Evolutionary conservation across 2,113 vertebrate species (phyloP), one percentile per base, ranked within the genome.

Genomic region (Canis aureus): DNA sequence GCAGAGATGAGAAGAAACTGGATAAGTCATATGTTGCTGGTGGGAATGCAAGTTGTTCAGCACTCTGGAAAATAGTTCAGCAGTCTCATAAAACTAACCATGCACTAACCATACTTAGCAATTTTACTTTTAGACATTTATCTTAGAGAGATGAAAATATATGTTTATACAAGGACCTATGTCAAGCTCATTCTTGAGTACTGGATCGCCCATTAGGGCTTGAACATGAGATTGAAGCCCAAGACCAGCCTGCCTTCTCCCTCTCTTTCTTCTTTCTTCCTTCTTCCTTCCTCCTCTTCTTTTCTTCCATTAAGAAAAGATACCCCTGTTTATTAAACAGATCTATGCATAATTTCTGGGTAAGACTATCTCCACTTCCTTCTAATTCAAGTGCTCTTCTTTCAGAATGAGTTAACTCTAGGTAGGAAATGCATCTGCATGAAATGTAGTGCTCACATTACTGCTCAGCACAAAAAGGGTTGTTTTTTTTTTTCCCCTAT

Each of bases 301-400:
- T 95, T 83, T 85, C 79, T 97, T 81, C n/a, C 84, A 29, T 8
- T n/a, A 49, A 29, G n/a, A 16, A 59, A 89, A 81, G 35, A n/a
- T 7, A 4, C 35, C 22, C 62, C 35, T 38, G 17, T 57, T 51
- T 90, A 79, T 76, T 85, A 51, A 60, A 80, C 0, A 74, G 20
- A 15, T 57, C 62, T 55, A 11, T 64, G 11, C 74, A 17, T 81
- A n/a, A 57, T 80, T 79, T 96, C 81, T 19, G 80, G 49, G 74
- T 59, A 60, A 73, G 29, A 32, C 32, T 49, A 57, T 22, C 17
- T 69, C 27, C 25, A 92, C 78, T 84, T 1, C 9, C 27, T 25
- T 49, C 25, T 71, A 55, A 74, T 60, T 86, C 66, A 38, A 51
- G 27, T 25, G 29, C 8, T 78, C 29, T 69, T 32, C 20, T 78